Conservation (phyloP, 2,797 vertebrate species). For the Urocyon cinereoargenteus region DNA sequence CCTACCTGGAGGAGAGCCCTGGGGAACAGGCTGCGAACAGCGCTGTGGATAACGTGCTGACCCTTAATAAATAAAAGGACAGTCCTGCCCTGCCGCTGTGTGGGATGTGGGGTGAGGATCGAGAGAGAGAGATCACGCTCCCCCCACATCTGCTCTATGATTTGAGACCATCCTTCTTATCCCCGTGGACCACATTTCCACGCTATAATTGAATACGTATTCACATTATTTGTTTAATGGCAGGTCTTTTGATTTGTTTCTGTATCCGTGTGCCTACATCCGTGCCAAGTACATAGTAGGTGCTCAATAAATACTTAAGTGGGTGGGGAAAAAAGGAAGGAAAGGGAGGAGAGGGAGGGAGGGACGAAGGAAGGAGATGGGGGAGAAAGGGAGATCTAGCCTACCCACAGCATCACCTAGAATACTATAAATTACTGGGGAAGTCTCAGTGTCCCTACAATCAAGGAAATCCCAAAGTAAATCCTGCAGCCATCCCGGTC, state of each 20-base stretch:
- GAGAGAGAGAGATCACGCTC: too few relatives aligned
- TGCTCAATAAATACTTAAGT: not conserved
- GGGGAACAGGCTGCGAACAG: too few relatives aligned
- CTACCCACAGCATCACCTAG: not conserved
- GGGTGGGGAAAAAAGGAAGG: not conserved
- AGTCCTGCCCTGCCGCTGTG: not conserved
- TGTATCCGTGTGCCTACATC: not conserved
- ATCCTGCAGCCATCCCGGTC: not conserved
- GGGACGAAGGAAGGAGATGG: not conserved
- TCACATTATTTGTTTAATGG: not conserved
- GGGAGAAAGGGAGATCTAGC: not conserved
- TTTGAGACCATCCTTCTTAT: not conserved
- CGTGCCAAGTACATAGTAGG: not conserved
- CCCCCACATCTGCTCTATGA: not conserved
- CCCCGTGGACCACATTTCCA: not conserved
- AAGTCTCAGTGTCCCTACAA: not conserved
- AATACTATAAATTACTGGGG: not conserved
- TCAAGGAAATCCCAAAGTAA: not conserved
- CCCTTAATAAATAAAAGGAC: not conserved
- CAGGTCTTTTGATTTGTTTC: not conserved
- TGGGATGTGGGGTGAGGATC: not conserved
- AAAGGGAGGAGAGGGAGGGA: not conserved
- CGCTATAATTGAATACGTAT: not conserved
- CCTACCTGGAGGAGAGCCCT: rapidly evolving
- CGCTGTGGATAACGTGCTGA: rapidly evolving